Evolutionary conservation across 2,113 vertebrate genomes (phyloP).

Genomic region (Halcyon malimbica): DNA sequence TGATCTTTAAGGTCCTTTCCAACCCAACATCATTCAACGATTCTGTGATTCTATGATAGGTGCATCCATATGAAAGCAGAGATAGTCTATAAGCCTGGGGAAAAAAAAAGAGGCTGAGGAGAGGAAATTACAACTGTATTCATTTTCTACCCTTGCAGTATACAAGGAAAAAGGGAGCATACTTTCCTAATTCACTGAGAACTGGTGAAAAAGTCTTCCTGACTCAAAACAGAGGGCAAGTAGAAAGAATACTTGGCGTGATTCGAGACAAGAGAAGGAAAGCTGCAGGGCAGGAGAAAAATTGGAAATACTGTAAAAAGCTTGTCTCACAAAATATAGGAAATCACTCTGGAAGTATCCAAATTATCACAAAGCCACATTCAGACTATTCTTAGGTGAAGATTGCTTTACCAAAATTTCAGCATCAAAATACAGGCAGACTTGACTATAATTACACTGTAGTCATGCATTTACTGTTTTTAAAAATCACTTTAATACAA

Average conservation of each 20-base stretch:
- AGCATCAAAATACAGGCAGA: background rate
- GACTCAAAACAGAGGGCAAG: background rate
- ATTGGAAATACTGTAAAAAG: background rate
- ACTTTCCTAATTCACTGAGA: background rate
- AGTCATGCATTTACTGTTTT: background rate
- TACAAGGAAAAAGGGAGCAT: background rate
- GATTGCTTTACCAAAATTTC: background rate
- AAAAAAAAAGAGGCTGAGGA: background rate
- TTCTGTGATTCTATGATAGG: background rate
- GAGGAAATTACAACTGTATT: background rate
- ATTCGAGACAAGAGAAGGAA: background rate
- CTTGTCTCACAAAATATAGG: background rate
- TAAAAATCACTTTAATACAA: background rate
- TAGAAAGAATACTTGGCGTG: background rate
- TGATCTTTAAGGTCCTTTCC: background rate
- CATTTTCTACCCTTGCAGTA: background rate
- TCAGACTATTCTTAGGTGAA: background rate
- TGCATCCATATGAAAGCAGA: background rate
- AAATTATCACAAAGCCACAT: background rate
- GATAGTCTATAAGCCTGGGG: background rate
- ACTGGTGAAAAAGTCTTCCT: background rate
- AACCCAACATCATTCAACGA: background rate
- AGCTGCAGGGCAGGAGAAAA: background rate
- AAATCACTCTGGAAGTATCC: background rate
- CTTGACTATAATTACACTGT: background rate